Percentiles rank a stretch among this genome's conserved stretches.
Evolutionary conservation across 2,888 invertebrate species (phyloP).

Genomic region (Trissoscelio sp.): DNA sequence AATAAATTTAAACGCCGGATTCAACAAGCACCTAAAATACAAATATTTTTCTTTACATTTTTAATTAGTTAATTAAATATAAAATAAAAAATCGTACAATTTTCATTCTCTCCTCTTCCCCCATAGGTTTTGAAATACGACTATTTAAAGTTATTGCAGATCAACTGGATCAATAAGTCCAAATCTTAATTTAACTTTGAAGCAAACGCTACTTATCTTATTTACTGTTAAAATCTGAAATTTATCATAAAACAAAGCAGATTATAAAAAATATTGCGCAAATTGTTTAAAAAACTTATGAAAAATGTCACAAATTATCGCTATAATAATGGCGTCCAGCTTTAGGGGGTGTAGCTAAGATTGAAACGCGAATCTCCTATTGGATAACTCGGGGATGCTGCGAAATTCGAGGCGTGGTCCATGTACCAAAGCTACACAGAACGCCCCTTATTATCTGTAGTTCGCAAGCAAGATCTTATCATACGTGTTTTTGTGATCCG

Average conservation of each 20-base stretch:
- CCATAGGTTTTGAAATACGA: no score
- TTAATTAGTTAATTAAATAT: no score
- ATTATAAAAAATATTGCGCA: background rate
- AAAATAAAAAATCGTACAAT: no score
- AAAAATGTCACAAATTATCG: conserved; percentile 3
- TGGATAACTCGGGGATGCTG: conserved; percentile 54
- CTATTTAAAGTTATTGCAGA: no score
- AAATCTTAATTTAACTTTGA: background rate
- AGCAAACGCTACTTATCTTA: background rate
- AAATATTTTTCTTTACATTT: no score
- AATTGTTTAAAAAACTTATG: background rate
- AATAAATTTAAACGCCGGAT: no score
- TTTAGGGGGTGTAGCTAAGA: conserved; percentile 35
- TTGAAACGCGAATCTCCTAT: conserved; percentile 20
- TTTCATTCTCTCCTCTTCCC: no score
- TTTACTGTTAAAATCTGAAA: background rate
- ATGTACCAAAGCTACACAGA: conserved; percentile 10
- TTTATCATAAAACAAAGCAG: background rate
- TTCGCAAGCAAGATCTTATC: conserved; percentile 53
- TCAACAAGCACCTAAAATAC: no score
- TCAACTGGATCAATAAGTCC: conserved; percentile 18
- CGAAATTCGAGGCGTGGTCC: conserved; percentile 57
- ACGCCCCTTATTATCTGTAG: conserved; percentile 53
- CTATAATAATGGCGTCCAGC: conserved; percentile 47
- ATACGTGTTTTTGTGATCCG: conserved; percentile 56